Conservation (phyloP, 2,888 invertebrate species). For the Tetragnatha montana region DNA sequence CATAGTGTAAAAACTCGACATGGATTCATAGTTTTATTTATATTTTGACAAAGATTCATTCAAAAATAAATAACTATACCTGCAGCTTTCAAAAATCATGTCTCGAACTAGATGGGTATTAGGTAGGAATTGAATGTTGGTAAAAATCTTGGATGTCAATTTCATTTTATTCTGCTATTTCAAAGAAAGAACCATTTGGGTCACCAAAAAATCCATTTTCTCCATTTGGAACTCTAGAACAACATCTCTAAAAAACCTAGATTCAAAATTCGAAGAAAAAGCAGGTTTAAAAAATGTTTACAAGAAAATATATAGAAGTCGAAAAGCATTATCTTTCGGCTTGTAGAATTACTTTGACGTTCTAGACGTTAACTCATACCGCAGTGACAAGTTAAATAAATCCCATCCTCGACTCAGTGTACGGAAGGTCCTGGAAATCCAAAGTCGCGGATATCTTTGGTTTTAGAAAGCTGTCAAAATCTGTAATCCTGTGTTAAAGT, state of each 20-base stretch:
- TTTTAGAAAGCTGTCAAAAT: slow-evolving; percentile 56
- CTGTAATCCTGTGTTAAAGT: slow-evolving; percentile 29
- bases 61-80: too few species aligned
- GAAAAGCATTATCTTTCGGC: slow-evolving; percentile 37
- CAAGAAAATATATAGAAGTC: slow-evolving; percentile 21
- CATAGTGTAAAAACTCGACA: too few species aligned
- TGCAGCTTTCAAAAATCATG: too few species aligned
- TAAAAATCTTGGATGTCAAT: too few species aligned
- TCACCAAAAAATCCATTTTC: slow-evolving; percentile 4
- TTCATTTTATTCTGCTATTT: too few species aligned
- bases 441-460: slow-evolving; percentile 14
- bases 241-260: slow-evolving; percentile 23
- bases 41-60: too few species aligned
- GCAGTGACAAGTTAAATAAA: slow-evolving; percentile 59
- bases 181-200: too few species aligned
- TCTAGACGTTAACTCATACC: slow-evolving; percentile 50
- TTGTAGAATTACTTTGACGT: slow-evolving; percentile 50
- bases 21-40: too few species aligned
- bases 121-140: too few species aligned
- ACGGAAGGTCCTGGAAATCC: slow-evolving; percentile 25
- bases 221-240: background rate
- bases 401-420: slow-evolving; percentile 5
- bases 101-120: too few species aligned
- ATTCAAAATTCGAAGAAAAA: background rate
- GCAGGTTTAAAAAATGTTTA: slow-evolving; percentile 25